Conservation (phyloP, 2,797 vertebrate genomes). For the Malacoctenus gilli region DNA sequence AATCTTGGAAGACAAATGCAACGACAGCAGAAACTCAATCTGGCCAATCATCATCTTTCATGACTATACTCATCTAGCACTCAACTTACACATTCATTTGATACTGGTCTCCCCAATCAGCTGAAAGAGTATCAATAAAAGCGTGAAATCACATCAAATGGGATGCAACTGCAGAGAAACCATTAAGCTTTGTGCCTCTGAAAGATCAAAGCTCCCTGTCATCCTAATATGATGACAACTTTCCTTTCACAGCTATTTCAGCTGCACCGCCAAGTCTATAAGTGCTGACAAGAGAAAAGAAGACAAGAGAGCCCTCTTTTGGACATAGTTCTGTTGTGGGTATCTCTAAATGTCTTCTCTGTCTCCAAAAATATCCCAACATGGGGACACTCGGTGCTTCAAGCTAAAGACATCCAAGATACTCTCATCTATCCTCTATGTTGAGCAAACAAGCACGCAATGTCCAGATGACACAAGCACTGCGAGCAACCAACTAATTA, state of each 20-base stretch:
- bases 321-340: constrained; percentile 3
- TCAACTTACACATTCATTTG: constrained; percentile 12
- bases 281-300: constrained; percentile 11
- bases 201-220: constrained; percentile 48
- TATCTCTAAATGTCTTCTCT: constrained; percentile 3
- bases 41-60: neutral
- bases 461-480: constrained; percentile 54
- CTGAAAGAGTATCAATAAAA: constrained; percentile 21
- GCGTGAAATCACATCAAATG: constrained; percentile 11
- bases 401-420: constrained; percentile 44
- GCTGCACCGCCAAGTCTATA: constrained; percentile 25
- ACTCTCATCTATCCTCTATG: constrained; percentile 28
- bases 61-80: constrained; percentile 1
- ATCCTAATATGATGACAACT: constrained; percentile 46
- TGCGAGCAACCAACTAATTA: constrained; percentile 45
- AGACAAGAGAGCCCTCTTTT: neutral
- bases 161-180: constrained; percentile 28
- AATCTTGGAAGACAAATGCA: neutral
- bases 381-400: constrained; percentile 34
- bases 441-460: constrained; percentile 45
- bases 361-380: constrained; percentile 26
- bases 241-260: too few species aligned
- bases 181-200: constrained; percentile 30
- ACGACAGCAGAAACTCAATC: too few species aligned
- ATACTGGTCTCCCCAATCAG: constrained; percentile 6